Percentiles rank a stretch among this genome's conserved stretches.
phyloP scores from a whole-genome alignment of 1,140 invertebrate species.

The Diachasma alloeum region DNA sequence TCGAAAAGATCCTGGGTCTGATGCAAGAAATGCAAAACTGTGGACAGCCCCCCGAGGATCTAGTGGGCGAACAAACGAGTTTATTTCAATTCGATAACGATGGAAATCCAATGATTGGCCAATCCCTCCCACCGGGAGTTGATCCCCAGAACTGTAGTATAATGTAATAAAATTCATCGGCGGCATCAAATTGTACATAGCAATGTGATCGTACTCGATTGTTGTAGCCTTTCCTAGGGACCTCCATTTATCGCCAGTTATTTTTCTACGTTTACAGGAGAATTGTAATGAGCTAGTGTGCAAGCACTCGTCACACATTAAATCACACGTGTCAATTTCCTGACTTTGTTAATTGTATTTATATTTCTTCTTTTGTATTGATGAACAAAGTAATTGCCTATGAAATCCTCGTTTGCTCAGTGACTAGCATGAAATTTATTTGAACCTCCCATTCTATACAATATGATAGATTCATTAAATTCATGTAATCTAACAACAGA shows the following conservation, averaged over 20 bases:
- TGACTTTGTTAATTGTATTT: background rate
- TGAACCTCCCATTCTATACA: too few relatives aligned
- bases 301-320: background rate
- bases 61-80: constrained; percentile 75
- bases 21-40: constrained; percentile 90
- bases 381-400: too few relatives aligned
- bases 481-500: too few relatives aligned
- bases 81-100: constrained; percentile 50
- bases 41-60: constrained; percentile 85
- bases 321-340: background rate
- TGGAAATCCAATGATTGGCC: constrained; percentile 41
- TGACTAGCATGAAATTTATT: too few relatives aligned
- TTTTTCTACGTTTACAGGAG: background rate
- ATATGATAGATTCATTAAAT: too few relatives aligned
- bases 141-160: constrained; percentile 54
- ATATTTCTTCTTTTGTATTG: background rate
- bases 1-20: constrained; percentile 77
- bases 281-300: background rate
- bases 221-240: background rate
- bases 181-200: background rate
- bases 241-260: background rate
- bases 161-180: constrained; percentile 43
- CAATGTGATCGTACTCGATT: background rate
- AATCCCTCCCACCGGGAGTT: constrained; percentile 41
- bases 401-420: too few relatives aligned